Evolutionary conservation across 2,888 invertebrate species (phyloP), one percentile per base, ranked within the genome.

Genomic region (Eupithecia vulgata): DNA sequence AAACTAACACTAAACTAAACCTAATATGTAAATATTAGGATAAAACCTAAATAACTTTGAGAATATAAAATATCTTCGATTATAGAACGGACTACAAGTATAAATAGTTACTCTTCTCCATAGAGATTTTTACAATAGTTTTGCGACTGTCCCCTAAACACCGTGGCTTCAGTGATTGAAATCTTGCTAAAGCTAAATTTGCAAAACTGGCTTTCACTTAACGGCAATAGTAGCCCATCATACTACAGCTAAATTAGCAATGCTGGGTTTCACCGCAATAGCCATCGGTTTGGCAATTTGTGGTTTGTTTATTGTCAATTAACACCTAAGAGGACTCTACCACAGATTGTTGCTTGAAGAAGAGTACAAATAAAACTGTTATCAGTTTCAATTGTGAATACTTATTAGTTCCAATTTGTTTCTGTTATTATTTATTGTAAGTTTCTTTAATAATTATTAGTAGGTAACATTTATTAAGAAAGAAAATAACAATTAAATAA

Each of bases 211-310:
- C 3, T 2, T 5, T 21, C 13, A 65, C 37, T 40, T n/a, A n/a
- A n/a, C n/a, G n/a, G 40, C 37, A 40, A 37, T 21, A 37, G 37
- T n/a, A n/a, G n/a, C n/a, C 64, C 40, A 64, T 65, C 21, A n/a
- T n/a, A n/a, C 59, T 30, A 34, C 30, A 61, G n/a, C 52, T 52
- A 5, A 52, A 3, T 52, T 52, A n/a, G 5, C 62, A 65, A 37
- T 42, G 35, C 65, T 40, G n/a, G 12, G 8, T 2, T 5, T 21
- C 13, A 65, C 37, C 65, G 40, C 37, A 40, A 37, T 21, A 37
- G 37, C 64, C 40, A 64, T 65, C 21, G 21, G 25, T 64, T 65
- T 37, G 12, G 65, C 40, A 65, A 65, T 65, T 42, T 65, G 65
- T 37, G 65, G 65, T 65, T 65, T 13, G 37, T 42, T 65, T 65